A percentile compares a stretch with the other conserved stretches of the same genome.
Evolutionary conservation across 2,888 invertebrate species (phyloP).

Genomic region (Aelia acuminata): DNA sequence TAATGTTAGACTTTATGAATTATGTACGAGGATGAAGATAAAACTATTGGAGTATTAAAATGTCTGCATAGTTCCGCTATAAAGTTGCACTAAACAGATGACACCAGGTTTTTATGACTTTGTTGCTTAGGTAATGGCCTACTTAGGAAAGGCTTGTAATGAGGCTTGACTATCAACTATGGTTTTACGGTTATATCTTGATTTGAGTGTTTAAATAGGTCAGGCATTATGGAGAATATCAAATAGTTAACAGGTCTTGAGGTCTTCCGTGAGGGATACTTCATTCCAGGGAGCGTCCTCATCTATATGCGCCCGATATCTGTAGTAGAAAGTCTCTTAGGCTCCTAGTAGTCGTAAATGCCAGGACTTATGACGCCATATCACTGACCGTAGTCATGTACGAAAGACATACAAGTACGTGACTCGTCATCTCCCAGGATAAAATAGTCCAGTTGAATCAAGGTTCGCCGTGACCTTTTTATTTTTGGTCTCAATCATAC

Average conservation of each 20-base stretch:
- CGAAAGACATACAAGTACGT: background rate
- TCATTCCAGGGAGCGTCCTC: conserved; percentile 18
- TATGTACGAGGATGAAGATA: background rate
- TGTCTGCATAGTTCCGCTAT: background rate
- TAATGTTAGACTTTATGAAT: background rate
- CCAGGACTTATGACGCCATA: background rate
- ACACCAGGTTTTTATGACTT: conserved; percentile 6
- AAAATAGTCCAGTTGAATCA: background rate
- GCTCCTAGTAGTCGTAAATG: conserved; percentile 2
- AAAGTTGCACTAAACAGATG: background rate
- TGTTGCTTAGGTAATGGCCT: background rate
- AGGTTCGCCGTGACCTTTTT: no score
- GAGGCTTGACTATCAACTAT: conserved; percentile 12
- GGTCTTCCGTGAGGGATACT: no score
- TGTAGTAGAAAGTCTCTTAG: background rate
- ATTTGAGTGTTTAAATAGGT: conserved; percentile 34
- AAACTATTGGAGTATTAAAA: conserved; percentile 1
- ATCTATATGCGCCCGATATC: conserved; percentile 14
- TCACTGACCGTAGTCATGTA: background rate
- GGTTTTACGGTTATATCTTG: background rate
- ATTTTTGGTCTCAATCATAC: no score
- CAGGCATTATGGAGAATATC: conserved; percentile 19
- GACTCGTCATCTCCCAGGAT: background rate
- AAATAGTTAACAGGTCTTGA: no score
- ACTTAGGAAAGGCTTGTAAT: conserved; percentile 7